Evolutionary conservation across 2,888 invertebrate genomes (phyloP).

Genomic region (Lysandra bellargus): DNA sequence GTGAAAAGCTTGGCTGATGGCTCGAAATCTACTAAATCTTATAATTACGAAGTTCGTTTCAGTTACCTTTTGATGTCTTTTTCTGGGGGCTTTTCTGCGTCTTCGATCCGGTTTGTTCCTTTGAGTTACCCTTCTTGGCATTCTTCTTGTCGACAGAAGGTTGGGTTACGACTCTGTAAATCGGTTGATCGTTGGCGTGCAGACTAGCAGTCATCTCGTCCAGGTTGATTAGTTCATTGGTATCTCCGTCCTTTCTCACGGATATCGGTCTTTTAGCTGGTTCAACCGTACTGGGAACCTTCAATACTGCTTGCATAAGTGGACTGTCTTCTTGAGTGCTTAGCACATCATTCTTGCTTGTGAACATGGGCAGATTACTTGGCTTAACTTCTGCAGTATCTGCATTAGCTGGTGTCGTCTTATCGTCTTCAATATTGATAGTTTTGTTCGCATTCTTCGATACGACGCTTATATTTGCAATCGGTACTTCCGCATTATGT

Average conservation of each 20-base stretch:
- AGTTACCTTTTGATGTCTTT: conserved; percentile 70
- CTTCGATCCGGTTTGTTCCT: conserved; percentile 59
- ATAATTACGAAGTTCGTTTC: background rate
- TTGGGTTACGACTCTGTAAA: conserved; percentile 74
- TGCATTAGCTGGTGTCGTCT: conserved; percentile 49
- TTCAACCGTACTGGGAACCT: conserved; percentile 60
- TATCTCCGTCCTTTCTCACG: conserved; percentile 67
- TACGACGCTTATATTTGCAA: conserved; percentile 37
- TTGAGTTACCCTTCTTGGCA: conserved; percentile 62
- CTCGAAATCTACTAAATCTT: too few relatives aligned
- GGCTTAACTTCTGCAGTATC: conserved; percentile 59
- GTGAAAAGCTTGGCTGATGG: too few relatives aligned
- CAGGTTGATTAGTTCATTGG: conserved; percentile 64
- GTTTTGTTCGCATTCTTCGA: conserved; percentile 52
- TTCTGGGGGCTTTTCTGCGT: conserved; percentile 68
- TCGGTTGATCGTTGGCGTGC: conserved; percentile 73
- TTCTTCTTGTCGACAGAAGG: conserved; percentile 68
- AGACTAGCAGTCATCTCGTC: conserved; percentile 73
- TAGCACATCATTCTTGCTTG: conserved; percentile 65
- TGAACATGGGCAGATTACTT: conserved; percentile 61
- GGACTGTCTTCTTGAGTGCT: conserved; percentile 70
- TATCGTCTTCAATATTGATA: conserved; percentile 48
- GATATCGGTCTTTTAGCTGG: conserved; percentile 61
- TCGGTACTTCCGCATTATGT: conserved; percentile 47
- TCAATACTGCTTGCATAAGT: conserved; percentile 69